phyloP scores from a whole-genome alignment of 2,113 vertebrate genomes.

The Trogon surrucura region DNA sequence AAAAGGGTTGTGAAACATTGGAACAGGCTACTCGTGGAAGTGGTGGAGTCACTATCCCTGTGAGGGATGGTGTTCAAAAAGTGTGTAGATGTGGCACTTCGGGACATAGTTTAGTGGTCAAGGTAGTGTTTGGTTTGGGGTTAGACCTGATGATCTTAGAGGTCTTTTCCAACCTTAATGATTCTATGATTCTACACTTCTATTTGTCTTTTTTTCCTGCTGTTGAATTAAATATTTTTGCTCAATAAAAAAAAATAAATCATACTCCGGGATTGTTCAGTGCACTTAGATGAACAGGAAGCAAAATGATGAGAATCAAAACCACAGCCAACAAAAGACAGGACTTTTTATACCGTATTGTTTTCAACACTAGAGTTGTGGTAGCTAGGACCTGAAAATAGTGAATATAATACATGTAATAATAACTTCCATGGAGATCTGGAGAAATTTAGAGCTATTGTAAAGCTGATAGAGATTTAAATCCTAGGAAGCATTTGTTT shows the following conservation, averaged over 20 bases:
- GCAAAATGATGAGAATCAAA: not conserved
- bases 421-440: not conserved
- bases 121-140: too few relatives aligned
- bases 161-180: too few relatives aligned
- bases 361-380: not conserved
- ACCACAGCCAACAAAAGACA: not conserved
- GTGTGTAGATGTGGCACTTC: too few relatives aligned
- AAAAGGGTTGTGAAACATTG: too few relatives aligned
- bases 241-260: not conserved
- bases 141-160: too few relatives aligned
- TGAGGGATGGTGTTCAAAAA: too few relatives aligned
- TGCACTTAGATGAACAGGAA: not conserved
- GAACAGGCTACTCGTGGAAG: too few relatives aligned
- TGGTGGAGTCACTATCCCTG: too few relatives aligned
- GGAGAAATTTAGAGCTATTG: not conserved
- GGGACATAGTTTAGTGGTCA: too few relatives aligned
- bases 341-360: not conserved
- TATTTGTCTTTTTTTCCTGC: not conserved
- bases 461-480: not conserved
- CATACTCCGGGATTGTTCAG: not conserved
- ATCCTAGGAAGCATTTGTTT: not conserved
- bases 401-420: not conserved
- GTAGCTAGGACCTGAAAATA: not conserved
- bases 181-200: too few relatives aligned
- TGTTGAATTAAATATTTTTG: not conserved